Base-by-base conservation (phyloP, 2,797 vertebrate species). In the Arnoldichthys spilopterus region DNA sequence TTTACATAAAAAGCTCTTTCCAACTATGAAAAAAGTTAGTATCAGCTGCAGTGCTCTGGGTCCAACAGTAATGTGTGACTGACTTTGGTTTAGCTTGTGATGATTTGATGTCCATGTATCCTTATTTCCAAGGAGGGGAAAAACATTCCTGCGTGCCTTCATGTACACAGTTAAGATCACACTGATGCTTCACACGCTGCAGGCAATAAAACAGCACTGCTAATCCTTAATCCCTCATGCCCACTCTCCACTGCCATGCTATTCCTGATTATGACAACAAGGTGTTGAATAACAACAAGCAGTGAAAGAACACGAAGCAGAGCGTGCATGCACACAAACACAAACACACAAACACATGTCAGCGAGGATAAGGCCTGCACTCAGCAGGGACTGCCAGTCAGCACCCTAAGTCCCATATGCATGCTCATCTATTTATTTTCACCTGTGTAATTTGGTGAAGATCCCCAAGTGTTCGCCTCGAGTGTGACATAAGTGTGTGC, bases 351-450 rank as follows among this genome's bases (percentile, higher is more conserved):
- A 15, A 53, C 63, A 68, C 72, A 69, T 47, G 8, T 28, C 32
- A 53, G 47, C 53, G 11, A 53, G 28, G 28, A 37, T 37, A 43
- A 71, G 30, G 28, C 24, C 67, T 51, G 24, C 7, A 16, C 62
- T n/a, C 62, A 64, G 62, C 62, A 69, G 43, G 67, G 45, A 69
- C 7, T 32, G 45, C 26, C 66, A 69, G 66, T 49, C 45, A 69
- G 66, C 26, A 30, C 30, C 40, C 72, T 12, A n/a, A 63, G 71
- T 62, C 72, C 58, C 59, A 64, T 75, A 76, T 58, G 30, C n/a
- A n/a, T 15, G 24, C 63, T n/a, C 75, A 53, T 53, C 9, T 63
- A 18, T 61, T 43, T 45, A 62, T 74, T 59, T 56, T 15, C 18
- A 40, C 72, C 61, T 62, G 26, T 26, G 26, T 70, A 70, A 64